phyloP scores from a whole-genome alignment of 2,797 vertebrate genomes.

The Crenichthys baileyi region DNA sequence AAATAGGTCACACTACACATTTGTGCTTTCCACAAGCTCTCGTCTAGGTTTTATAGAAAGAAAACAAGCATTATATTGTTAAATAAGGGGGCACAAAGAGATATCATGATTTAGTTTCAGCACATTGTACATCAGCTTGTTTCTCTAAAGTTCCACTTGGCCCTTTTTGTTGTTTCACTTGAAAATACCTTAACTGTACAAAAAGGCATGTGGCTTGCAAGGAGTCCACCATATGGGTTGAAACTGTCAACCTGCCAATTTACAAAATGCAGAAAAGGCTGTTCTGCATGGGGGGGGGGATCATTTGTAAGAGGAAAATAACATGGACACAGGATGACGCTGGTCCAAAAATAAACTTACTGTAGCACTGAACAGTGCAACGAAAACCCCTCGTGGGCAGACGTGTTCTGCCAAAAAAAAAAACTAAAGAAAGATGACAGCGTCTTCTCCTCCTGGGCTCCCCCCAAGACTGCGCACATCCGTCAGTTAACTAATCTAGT shows the following conservation, averaged over 20 bases:
- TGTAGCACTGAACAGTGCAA: neutral
- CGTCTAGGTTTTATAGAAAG: neutral
- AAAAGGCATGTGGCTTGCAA: neutral
- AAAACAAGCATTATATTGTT: no score
- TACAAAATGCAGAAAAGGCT: neutral
- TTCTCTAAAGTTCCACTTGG: neutral
- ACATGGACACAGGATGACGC: neutral
- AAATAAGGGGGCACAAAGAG: neutral
- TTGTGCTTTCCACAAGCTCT: no score
- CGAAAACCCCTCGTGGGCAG: neutral
- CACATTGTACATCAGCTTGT: neutral
- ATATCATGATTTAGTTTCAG: neutral
- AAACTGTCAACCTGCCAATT: neutral
- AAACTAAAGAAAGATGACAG: neutral
- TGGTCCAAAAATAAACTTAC: neutral
- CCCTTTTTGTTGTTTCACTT: neutral
- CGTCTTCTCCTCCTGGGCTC: slow-evolving; percentile 48
- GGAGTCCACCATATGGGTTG: neutral
- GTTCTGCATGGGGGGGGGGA: neutral
- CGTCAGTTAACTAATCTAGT: slow-evolving; percentile 19
- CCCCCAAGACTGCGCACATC: slow-evolving; percentile 38
- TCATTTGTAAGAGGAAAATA: neutral
- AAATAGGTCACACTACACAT: no score
- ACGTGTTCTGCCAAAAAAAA: neutral
- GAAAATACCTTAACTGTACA: neutral